phyloP scores from a whole-genome alignment of 2,888 invertebrate genomes.

The Drosophila anomelani region DNA sequence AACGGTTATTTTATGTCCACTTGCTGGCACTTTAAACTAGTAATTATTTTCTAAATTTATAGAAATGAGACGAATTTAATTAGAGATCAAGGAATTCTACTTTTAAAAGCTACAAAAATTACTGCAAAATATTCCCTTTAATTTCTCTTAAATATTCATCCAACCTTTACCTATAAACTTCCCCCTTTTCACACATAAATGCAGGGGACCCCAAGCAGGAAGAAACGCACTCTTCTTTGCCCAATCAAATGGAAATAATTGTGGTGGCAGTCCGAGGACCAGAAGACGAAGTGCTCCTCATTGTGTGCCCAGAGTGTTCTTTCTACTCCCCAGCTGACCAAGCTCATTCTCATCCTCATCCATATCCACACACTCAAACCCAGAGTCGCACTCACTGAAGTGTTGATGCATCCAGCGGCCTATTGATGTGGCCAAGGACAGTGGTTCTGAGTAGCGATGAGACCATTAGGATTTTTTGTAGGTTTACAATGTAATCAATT shows the following conservation, averaged over 20 bases:
- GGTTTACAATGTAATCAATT: not conserved
- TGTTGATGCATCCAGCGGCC: conserved; percentile 77
- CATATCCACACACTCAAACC: conserved; percentile 38
- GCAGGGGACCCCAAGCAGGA: conserved; percentile 48
- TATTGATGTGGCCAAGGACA: conserved; percentile 54
- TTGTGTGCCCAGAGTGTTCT: conserved; percentile 56
- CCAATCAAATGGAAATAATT: conserved; percentile 83
- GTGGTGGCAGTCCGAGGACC: conserved; percentile 58
- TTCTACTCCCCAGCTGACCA: conserved; percentile 47
- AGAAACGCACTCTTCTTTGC: conserved; percentile 80
- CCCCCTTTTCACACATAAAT: conserved; percentile 52
- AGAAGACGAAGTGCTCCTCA: conserved; percentile 54
- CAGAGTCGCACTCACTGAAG: conserved; percentile 73
- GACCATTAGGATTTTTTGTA: not conserved
- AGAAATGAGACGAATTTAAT: too few species aligned
- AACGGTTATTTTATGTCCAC: conserved; percentile 28
- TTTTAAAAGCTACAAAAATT: not conserved
- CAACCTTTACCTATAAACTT: not conserved
- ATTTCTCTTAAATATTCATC: not conserved
- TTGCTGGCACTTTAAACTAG: not conserved
- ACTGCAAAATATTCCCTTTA: not conserved
- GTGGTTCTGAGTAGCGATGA: conserved; percentile 18
- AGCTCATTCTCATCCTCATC: conserved; percentile 12
- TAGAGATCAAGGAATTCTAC: not conserved
- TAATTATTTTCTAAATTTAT: not conserved